Evolutionary conservation across 2,113 vertebrate genomes (phyloP).

Genomic region (Oostethus manadensis): DNA sequence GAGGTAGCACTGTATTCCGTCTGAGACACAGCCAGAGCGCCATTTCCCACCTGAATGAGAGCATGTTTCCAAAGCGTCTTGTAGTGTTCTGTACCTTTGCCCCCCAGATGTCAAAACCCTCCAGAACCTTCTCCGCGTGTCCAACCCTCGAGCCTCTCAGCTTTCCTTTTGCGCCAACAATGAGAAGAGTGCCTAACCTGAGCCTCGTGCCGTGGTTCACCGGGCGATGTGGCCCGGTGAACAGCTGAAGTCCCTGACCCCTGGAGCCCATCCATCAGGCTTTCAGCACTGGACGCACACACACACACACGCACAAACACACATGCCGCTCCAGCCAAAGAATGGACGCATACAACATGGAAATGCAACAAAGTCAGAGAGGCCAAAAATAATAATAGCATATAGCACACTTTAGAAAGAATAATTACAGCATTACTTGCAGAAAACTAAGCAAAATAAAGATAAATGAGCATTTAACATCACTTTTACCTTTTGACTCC

Average conservation of each 20-base stretch:
- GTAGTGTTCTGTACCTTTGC: background rate
- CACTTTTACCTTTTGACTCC: too few species aligned
- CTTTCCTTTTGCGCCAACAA: slow-evolving; percentile 4
- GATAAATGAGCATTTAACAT: too few species aligned
- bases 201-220: slow-evolving; percentile 16
- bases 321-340: slow-evolving; percentile 19
- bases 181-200: slow-evolving; percentile 24
- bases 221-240: slow-evolving; percentile 34
- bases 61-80: background rate
- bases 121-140: slow-evolving; percentile 12
- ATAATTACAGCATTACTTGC: too few species aligned
- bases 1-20: too few species aligned
- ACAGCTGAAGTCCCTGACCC: slow-evolving; percentile 63
- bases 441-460: too few species aligned
- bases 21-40: background rate
- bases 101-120: slow-evolving; percentile 8
- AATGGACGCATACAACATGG: slow-evolving; percentile 33
- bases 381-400: slow-evolving; percentile 7
- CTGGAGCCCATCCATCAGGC: slow-evolving; percentile 57
- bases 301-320: slow-evolving; percentile 16
- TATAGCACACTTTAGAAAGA: too few species aligned
- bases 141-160: slow-evolving; percentile 8
- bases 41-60: background rate
- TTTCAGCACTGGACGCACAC: slow-evolving; percentile 58
- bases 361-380: slow-evolving; percentile 34